These are phyloP conservation scores for Motacilla alba DNA, from an alignment of 2,113 vertebrate species.

Conservation along the genomic window DNA sequence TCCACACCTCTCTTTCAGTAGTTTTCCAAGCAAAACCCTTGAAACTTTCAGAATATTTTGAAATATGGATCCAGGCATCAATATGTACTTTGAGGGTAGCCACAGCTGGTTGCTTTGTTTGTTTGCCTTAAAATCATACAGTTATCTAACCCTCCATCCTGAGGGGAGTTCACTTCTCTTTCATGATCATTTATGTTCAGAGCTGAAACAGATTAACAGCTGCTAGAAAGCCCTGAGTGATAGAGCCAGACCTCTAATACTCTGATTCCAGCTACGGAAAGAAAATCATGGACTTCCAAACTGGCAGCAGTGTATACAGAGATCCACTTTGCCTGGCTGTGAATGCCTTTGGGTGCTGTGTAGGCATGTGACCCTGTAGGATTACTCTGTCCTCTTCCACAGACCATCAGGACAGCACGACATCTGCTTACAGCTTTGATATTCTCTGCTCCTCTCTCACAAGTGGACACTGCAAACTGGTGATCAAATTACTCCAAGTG, in stretches of 20 bases:
- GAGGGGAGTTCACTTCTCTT: background rate
- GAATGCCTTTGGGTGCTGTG: background rate
- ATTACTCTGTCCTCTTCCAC: background rate
- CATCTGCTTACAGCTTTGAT: background rate
- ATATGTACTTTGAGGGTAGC: background rate
- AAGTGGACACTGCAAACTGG: background rate
- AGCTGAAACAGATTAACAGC: background rate
- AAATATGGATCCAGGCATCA: background rate
- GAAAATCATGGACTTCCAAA: background rate
- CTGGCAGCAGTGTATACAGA: background rate
- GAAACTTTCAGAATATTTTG: background rate
- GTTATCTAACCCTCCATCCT: background rate
- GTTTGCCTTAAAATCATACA: background rate
- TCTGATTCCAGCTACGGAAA: background rate
- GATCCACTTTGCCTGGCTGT: background rate
- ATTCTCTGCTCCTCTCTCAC: background rate
- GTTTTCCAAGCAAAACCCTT: background rate
- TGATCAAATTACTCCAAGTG: background rate
- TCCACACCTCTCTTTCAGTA: background rate
- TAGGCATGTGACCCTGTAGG: too few species aligned
- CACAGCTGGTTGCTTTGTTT: background rate
- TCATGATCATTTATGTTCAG: background rate
- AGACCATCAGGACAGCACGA: background rate
- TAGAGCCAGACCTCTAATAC: background rate
- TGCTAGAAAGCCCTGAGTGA: background rate